Percentiles rank a stretch among this genome's conserved stretches.
These are phyloP conservation scores for Nothobranchius furzeri DNA, from an alignment of 2,113 vertebrate species.

Conservation along the genomic window DNA sequence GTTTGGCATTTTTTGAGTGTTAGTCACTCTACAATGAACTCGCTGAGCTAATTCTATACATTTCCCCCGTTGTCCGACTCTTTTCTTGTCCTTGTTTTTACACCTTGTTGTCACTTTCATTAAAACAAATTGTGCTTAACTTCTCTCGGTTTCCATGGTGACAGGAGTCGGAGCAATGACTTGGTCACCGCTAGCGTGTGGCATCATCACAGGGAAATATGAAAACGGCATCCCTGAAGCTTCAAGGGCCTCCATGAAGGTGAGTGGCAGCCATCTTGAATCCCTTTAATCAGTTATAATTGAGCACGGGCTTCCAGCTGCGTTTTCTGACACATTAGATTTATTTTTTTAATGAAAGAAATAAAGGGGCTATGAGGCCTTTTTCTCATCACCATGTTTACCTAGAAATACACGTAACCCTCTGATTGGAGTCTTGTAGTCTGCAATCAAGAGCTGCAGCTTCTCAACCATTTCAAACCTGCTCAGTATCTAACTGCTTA, in stretches of 20 bases:
- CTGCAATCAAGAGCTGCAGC: too few species aligned
- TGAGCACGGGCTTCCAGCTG: too few species aligned
- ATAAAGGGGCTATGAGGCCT: too few species aligned
- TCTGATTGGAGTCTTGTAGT: too few species aligned
- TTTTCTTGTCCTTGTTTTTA: constrained; percentile 22
- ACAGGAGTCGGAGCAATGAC: constrained; percentile 98
- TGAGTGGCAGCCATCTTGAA: constrained; percentile 51
- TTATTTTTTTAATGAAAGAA: too few species aligned
- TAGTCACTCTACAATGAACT: background rate
- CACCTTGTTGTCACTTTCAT: constrained; percentile 1
- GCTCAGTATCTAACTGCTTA: too few species aligned
- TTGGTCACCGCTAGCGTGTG: constrained; percentile 97
- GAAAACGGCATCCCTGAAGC: constrained; percentile 95
- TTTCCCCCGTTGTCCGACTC: constrained; percentile 10
- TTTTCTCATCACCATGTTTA: too few species aligned
- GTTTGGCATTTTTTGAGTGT: background rate
- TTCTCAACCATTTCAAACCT: too few species aligned
- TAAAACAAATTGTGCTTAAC: constrained; percentile 17
- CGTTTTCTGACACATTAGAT: too few species aligned
- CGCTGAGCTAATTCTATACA: background rate
- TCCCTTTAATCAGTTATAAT: too few species aligned
- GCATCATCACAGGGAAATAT: constrained; percentile 98
- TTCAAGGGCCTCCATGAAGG: constrained; percentile 96
- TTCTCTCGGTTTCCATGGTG: constrained; percentile 34
- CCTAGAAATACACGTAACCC: too few species aligned